Evolutionary conservation across 2,797 vertebrate species (phyloP).

Genomic region (Odontamblyopus rebecca): DNA sequence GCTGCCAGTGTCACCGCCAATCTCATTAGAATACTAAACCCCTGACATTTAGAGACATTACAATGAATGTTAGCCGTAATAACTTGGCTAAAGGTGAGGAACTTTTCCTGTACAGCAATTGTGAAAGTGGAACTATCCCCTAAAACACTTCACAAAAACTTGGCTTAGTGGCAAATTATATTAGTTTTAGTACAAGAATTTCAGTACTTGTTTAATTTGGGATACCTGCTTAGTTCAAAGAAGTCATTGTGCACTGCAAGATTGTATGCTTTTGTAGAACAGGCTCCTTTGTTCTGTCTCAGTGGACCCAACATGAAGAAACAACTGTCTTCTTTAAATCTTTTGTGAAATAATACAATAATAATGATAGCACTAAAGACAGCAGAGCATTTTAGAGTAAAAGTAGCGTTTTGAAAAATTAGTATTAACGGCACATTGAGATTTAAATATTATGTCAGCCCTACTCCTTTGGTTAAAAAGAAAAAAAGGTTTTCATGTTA

Average conservation of each 20-base stretch:
- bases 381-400: neutral
- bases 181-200: neutral
- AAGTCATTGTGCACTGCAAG: neutral
- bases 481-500: neutral
- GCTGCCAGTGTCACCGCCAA: conserved; percentile 24
- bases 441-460: no score
- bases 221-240: neutral
- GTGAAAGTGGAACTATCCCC: neutral
- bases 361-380: neutral
- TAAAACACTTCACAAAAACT: neutral
- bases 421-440: neutral
- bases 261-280: neutral
- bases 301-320: neutral
- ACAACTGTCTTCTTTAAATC: neutral
- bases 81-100: conserved; percentile 28
- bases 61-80: conserved; percentile 17
- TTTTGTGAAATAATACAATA: neutral
- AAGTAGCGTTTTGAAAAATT: neutral
- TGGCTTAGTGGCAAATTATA: neutral
- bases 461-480: no score
- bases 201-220: neutral
- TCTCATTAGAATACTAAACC: conserved; percentile 45
- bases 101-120: conserved; percentile 21
- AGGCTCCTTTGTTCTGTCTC: neutral
- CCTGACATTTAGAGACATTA: conserved; percentile 40